phyloP scores from a whole-genome alignment of 1,140 invertebrate species.

The Hylaeus anthracinus region DNA sequence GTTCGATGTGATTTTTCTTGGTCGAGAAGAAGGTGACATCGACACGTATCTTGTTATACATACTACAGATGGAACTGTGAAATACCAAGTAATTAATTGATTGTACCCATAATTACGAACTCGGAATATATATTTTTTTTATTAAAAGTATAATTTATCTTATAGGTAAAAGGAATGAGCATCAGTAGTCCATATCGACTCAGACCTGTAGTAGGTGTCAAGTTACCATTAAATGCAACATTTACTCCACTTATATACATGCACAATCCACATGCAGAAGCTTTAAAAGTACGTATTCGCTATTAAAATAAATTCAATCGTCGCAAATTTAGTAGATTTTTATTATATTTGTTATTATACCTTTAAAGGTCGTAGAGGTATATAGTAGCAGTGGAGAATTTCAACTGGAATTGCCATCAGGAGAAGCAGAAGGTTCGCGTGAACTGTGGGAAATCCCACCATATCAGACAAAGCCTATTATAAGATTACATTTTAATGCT shows the following conservation, averaged over 20 bases:
- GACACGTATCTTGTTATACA: slow-evolving; percentile 95
- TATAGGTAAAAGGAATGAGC: slow-evolving; percentile 90
- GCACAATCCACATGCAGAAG: slow-evolving; percentile 94
- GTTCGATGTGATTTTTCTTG: slow-evolving; percentile 97
- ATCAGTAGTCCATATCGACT: slow-evolving; percentile 93
- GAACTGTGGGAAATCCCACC: slow-evolving; percentile 95
- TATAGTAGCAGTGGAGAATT: slow-evolving; percentile 96
- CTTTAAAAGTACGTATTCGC: slow-evolving; percentile 87
- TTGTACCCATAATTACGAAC: slow-evolving; percentile 13
- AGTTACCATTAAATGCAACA: slow-evolving; percentile 95
- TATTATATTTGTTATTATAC: not conserved
- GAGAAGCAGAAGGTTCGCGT: slow-evolving; percentile 88
- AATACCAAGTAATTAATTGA: slow-evolving; percentile 84
- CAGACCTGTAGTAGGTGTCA: slow-evolving; percentile 92
- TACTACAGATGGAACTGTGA: slow-evolving; percentile 93
- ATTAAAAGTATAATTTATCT: slow-evolving; percentile 45
- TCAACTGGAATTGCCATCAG: slow-evolving; percentile 93
- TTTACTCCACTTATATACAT: slow-evolving; percentile 95
- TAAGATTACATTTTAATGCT: slow-evolving; percentile 91
- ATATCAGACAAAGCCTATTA: slow-evolving; percentile 93
- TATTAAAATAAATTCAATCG: slow-evolving; percentile 17
- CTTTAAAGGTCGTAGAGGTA: slow-evolving; percentile 89
- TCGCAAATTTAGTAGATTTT: not conserved
- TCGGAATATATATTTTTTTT: slow-evolving; percentile 45
- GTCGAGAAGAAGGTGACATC: slow-evolving; percentile 92